Conservation (phyloP, 2,113 vertebrate species). For the Choloepus hoffmanni region DNA sequence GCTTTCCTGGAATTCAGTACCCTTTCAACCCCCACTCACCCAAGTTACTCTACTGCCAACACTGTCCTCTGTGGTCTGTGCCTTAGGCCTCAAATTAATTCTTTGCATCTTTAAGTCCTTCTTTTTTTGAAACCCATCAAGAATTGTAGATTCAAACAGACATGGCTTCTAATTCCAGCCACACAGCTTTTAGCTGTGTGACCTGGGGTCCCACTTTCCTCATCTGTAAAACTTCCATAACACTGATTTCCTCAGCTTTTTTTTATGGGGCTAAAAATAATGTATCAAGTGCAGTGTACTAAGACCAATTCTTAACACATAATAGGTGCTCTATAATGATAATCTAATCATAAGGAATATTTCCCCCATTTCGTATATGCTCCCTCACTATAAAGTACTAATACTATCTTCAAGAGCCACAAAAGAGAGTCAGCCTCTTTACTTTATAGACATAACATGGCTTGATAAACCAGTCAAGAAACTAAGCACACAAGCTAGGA, state of each 20-base stretch:
- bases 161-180: background rate
- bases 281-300: background rate
- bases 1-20: slow-evolving; percentile 38
- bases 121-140: background rate
- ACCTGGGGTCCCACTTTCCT: background rate
- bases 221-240: background rate
- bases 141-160: background rate
- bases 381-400: slow-evolving; percentile 21
- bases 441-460: background rate
- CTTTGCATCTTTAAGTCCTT: background rate
- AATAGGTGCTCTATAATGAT: background rate
- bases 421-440: background rate
- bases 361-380: background rate
- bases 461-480: slow-evolving; percentile 12
- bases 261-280: slow-evolving; percentile 7
- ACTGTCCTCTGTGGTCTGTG: background rate
- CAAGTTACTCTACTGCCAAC: background rate
- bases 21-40: background rate
- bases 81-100: background rate
- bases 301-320: background rate
- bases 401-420: background rate
- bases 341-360: background rate
- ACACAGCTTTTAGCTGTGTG: background rate
- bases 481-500: background rate
- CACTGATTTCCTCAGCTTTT: background rate